phyloP scores from a whole-genome alignment of 2,888 invertebrate genomes.

The Incurvaria masculella region DNA sequence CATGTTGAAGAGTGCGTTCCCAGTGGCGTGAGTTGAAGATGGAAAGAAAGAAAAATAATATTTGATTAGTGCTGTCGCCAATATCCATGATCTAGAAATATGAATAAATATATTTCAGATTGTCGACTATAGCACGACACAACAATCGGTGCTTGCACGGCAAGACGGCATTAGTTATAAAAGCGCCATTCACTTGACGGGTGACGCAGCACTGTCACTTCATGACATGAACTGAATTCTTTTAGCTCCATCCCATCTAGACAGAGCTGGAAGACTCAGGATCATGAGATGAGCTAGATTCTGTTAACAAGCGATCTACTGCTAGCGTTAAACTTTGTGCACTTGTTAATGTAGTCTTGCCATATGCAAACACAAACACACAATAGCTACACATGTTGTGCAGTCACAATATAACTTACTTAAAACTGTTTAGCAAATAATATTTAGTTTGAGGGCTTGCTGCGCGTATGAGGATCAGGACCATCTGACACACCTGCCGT shows the following conservation, averaged over 20 bases:
- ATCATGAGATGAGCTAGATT: no score
- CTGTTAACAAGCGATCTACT: no score
- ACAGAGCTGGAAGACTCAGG: no score
- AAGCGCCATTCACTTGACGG: no score
- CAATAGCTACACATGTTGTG: background rate
- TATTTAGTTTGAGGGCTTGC: no score
- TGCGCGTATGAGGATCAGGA: no score
- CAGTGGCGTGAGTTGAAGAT: constrained; percentile 49
- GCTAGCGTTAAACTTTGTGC: no score
- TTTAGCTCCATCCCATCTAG: no score
- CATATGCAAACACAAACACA: constrained; percentile 22
- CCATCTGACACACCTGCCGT: no score
- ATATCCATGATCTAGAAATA: constrained; percentile 4
- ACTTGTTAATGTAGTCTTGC: constrained; percentile 33
- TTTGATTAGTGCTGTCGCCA: constrained; percentile 28
- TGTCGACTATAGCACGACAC: constrained; percentile 8
- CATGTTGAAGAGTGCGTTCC: constrained; percentile 54
- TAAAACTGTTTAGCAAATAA: no score
- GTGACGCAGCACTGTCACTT: no score
- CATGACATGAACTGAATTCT: no score
- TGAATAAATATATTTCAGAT: constrained; percentile 4
- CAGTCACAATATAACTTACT: background rate
- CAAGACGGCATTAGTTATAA: constrained; percentile 38
- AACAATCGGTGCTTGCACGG: constrained; percentile 19
- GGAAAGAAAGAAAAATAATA: constrained; percentile 42